These are phyloP conservation scores for Nyctalus aviator DNA, from an alignment of 2,797 vertebrate species.

Conservation along the genomic window DNA sequence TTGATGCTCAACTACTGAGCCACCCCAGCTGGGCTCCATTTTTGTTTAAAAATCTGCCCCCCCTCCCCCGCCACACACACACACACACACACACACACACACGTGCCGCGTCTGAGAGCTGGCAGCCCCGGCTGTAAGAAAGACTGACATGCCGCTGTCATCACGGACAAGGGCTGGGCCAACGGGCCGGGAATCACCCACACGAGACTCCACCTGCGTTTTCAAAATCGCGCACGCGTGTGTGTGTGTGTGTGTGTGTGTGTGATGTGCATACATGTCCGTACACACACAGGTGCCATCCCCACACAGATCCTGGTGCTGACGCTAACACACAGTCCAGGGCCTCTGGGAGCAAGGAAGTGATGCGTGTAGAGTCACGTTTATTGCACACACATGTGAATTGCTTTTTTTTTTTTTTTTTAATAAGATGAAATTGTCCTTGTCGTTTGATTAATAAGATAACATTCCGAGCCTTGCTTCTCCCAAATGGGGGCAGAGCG, in stretches of 20 bases:
- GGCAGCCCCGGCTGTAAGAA: neutral
- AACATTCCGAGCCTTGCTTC: slow-evolving; percentile 14
- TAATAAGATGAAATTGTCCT: neutral
- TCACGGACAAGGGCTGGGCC: neutral
- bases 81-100: neutral
- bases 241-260: no score
- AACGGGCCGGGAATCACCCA: neutral
- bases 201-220: neutral
- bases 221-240: neutral
- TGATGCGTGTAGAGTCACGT: neutral
- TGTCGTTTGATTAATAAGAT: slow-evolving; percentile 48
- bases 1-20: no score
- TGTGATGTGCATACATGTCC: neutral
- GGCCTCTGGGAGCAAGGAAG: neutral
- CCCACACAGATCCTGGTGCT: neutral
- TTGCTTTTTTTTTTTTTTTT: neutral
- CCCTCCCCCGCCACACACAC: no score
- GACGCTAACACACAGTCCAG: neutral
- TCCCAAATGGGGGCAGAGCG: slow-evolving; percentile 50
- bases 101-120: neutral
- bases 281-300: no score
- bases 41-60: neutral
- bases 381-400: fast-evolving
- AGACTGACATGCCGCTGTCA: neutral
- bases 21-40: neutral